Percentiles rank a stretch among this genome's conserved stretches.
Conservation (phyloP, 2,797 vertebrate species). For the Gymnoscopelus microlampas region DNA sequence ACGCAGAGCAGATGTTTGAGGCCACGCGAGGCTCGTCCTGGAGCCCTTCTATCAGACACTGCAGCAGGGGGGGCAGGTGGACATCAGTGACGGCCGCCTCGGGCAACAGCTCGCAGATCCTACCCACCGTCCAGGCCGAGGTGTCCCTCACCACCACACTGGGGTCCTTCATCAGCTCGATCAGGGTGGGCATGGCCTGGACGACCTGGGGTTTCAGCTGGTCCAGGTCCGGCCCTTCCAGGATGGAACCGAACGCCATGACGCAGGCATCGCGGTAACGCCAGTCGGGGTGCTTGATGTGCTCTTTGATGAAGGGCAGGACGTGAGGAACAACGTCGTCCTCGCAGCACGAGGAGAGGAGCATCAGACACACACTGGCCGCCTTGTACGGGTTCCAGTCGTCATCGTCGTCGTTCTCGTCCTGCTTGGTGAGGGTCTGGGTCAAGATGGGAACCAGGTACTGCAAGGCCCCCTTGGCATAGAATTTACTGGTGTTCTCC, state of each 20-base stretch:
- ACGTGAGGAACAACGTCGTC: slow-evolving; percentile 97
- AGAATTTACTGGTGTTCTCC: slow-evolving; percentile 98
- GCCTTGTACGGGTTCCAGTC: slow-evolving; percentile 99
- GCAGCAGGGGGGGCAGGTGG: slow-evolving; percentile 91
- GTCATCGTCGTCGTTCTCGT: slow-evolving; percentile 92
- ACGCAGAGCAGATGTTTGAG: slow-evolving; percentile 98
- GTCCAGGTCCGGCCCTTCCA: slow-evolving; percentile 95
- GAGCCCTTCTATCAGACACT: slow-evolving; percentile 97
- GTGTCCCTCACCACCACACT: slow-evolving; percentile 97
- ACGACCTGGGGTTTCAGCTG: slow-evolving; percentile 95
- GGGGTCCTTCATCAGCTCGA: slow-evolving; percentile 98
- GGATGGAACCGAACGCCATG: slow-evolving; percentile 97
- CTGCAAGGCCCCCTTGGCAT: slow-evolving; percentile 97
- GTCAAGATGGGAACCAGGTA: slow-evolving; percentile 97
- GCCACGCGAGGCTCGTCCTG: slow-evolving; percentile 94
- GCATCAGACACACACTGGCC: slow-evolving; percentile 94
- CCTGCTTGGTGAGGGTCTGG: slow-evolving; percentile 95
- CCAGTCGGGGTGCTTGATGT: slow-evolving; percentile 96
- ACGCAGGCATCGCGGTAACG: slow-evolving; percentile 94
- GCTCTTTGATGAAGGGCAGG: slow-evolving; percentile 96
- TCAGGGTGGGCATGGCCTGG: slow-evolving; percentile 94
- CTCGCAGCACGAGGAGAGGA: slow-evolving; percentile 94
- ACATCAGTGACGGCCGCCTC: slow-evolving; percentile 96
- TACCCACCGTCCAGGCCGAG: slow-evolving; percentile 95
- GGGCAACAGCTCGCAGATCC: slow-evolving; percentile 95